Conservation (phyloP, 2,113 vertebrate genomes). For the Colinus virginianus region DNA sequence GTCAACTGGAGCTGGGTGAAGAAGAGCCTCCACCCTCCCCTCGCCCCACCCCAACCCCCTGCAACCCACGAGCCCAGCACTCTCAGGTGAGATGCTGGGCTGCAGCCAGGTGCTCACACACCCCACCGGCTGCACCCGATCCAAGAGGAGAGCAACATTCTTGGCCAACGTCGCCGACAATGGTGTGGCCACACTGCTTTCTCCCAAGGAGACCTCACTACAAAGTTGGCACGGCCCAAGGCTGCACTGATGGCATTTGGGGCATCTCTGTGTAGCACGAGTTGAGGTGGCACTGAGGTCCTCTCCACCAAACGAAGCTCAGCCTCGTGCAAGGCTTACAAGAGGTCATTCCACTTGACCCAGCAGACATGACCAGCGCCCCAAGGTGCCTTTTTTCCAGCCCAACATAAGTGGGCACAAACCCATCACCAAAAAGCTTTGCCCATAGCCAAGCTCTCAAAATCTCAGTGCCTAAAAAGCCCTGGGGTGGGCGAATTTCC, state of each 20-base stretch:
- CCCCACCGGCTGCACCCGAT: not conserved
- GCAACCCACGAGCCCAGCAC: not conserved
- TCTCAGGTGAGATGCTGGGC: not conserved
- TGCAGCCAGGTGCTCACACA: not conserved
- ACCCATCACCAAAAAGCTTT: not conserved
- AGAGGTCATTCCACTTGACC: not conserved
- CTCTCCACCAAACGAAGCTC: not conserved
- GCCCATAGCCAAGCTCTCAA: not conserved
- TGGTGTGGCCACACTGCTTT: not conserved
- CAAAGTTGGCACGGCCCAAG: not conserved
- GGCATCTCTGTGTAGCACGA: not conserved
- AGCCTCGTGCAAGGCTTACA: not conserved
- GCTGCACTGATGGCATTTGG: not conserved
- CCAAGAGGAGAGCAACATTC: not conserved
- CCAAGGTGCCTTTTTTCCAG: not conserved
- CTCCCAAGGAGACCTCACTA: not conserved
- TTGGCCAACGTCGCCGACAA: not conserved
- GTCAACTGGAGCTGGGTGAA: conserved; percentile 72
- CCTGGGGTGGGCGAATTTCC: not conserved
- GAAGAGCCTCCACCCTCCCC: conserved; percentile 46
- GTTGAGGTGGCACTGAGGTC: not conserved
- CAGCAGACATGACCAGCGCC: not conserved
- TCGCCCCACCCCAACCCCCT: not conserved
- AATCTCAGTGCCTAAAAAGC: not conserved
- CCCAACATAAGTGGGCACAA: not conserved